Conservation (phyloP, 2,888 invertebrate species). For the Octodonta nipae region DNA sequence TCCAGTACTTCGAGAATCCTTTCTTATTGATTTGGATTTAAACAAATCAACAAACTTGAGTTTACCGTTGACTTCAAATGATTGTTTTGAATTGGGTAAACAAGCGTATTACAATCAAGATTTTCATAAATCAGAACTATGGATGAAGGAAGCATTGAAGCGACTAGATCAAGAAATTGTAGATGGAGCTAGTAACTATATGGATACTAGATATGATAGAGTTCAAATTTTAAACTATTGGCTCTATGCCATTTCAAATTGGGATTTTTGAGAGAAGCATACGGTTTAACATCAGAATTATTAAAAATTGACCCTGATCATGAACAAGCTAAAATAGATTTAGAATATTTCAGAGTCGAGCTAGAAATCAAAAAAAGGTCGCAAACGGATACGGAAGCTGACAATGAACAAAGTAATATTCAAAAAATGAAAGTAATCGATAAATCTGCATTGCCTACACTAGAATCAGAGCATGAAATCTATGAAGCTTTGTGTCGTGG, state of each 20-base stretch:
- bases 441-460: too few relatives aligned
- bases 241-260: not conserved
- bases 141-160: not conserved
- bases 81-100: not conserved
- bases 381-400: too few relatives aligned
- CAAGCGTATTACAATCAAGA: not conserved
- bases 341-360: not conserved
- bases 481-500: too few relatives aligned
- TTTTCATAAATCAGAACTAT: not conserved
- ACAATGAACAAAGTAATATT: too few relatives aligned
- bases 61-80: not conserved
- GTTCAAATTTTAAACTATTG: not conserved
- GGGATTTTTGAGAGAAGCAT: not conserved
- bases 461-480: too few relatives aligned
- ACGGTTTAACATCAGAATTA: not conserved
- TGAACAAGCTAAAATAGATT: not conserved
- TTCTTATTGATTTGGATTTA: too few relatives aligned
- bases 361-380: too few relatives aligned
- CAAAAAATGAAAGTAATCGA: too few relatives aligned
- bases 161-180: not conserved
- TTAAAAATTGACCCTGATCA: not conserved
- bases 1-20: too few relatives aligned
- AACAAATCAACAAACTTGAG: too few relatives aligned
- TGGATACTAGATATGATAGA: not conserved
- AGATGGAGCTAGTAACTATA: too few relatives aligned